Evolutionary conservation across 2,113 vertebrate species (phyloP), one percentile per base, ranked within the genome.

Genomic region (Poecilia latipinna): DNA sequence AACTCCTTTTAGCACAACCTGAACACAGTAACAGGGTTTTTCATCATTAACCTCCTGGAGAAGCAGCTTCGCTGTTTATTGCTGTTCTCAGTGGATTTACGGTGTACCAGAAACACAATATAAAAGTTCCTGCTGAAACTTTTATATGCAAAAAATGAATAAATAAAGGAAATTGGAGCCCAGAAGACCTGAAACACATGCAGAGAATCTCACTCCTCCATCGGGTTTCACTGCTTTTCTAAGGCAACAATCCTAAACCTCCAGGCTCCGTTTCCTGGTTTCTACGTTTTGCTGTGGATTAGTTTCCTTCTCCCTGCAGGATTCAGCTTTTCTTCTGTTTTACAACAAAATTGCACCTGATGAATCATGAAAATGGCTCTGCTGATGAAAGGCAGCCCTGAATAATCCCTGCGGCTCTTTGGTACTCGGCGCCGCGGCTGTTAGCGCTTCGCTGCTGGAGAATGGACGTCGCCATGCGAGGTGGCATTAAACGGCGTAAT

Each of bases 391-490:
- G 84, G 76, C 72, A 48, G 72, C 78, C 35, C 1, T 84, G 76
- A 67, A 82, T 88, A 84, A 84, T 86, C 82, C 83, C 76, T 3
- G 67, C 28, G 2, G 83, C 78, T 74, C 78, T 83, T 70, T 77
- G 85, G 72, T 87, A 72, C 85, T 77, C 72, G 75, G 65, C 83
- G 65, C 68, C 28, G 28, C 28, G 28, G 28, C 28, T 74, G 80
- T 83, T 85, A 54, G 76, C 4, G 68, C 35, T 72, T 85, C 82
- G 75, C 76, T 3, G 79, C 70, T 26, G 75, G 72, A 80, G 68
- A 78, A 88, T 57, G 70, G 72, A 66, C 19, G 62, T 65, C 26
- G 29, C 61, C 71, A 67, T 86, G 88, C 66, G 54, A 68, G 77
- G 4, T 68, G 75, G 48, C 68, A 80, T 80, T 80, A 81, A 88